Conservation (phyloP, 2,888 invertebrate genomes). For the Physocephala rufipes region DNA sequence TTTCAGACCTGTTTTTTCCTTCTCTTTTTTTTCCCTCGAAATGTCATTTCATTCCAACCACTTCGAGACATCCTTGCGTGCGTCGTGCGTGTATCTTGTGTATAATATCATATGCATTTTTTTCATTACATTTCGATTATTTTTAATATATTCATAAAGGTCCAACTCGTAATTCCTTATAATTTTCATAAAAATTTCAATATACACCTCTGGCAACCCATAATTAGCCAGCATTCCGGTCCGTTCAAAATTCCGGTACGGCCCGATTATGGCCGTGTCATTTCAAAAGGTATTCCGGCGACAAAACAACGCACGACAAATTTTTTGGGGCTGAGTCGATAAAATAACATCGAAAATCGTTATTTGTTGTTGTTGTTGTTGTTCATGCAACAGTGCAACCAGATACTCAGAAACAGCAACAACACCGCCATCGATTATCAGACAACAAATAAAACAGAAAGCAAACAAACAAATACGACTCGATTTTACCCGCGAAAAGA, state of each 20-base stretch:
- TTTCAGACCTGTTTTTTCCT: no score
- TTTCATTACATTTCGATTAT: background rate
- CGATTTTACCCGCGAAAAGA: no score
- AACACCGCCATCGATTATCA: background rate
- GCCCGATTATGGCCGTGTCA: slow-evolving; percentile 23
- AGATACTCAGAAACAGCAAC: background rate
- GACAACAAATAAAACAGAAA: background rate
- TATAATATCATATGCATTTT: background rate
- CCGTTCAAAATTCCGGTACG: no score
- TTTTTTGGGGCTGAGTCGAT: slow-evolving; percentile 16
- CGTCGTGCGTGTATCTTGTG: no score
- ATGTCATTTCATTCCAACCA: no score
- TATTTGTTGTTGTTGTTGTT: background rate
- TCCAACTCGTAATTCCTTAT: slow-evolving; percentile 30
- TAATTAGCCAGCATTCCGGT: slow-evolving; percentile 14
- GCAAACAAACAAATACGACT: no score
- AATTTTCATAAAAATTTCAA: slow-evolving; percentile 33
- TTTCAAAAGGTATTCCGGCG: background rate
- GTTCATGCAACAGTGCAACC: background rate
- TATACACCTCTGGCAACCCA: slow-evolving; percentile 26
- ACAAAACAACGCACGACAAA: background rate
- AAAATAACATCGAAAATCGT: slow-evolving; percentile 1
- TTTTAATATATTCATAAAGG: slow-evolving; percentile 30
- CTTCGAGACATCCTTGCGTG: no score
- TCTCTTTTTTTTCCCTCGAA: no score